phyloP scores from a whole-genome alignment of 2,888 invertebrate species.

The Pocota personata region DNA sequence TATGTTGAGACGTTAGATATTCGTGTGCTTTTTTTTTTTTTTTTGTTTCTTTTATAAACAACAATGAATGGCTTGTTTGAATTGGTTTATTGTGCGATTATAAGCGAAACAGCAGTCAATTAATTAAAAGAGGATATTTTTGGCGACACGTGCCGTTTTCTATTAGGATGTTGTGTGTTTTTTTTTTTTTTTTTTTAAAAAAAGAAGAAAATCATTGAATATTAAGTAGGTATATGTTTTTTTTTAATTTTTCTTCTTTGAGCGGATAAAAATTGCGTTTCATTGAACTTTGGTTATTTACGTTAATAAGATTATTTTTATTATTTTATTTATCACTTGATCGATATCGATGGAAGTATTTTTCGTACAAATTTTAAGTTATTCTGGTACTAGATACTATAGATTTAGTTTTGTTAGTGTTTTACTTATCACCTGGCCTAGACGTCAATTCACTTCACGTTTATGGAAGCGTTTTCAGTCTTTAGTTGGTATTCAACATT shows the following conservation, averaged over 20 bases:
- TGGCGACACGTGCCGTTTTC: slow-evolving; percentile 17
- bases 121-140: slow-evolving; percentile 15
- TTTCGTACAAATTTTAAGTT: no score
- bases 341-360: not conserved
- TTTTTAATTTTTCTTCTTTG: not conserved
- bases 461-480: no score
- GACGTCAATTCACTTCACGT: no score
- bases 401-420: no score
- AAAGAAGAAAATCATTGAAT: not conserved
- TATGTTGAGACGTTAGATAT: not conserved
- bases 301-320: not conserved
- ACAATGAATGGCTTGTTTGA: slow-evolving; percentile 29
- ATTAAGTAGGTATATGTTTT: not conserved
- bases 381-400: no score
- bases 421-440: no score
- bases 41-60: not conserved
- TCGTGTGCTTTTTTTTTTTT: not conserved
- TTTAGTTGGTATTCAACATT: no score
- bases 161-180: not conserved
- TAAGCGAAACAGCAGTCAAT: slow-evolving; percentile 30
- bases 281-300: slow-evolving; percentile 14
- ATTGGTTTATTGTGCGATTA: slow-evolving; percentile 38
- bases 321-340: not conserved
- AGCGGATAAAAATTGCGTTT: not conserved
- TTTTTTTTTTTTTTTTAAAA: not conserved